Conservation (phyloP, 2,888 invertebrate species). For the Kryphioiulus occultus region DNA sequence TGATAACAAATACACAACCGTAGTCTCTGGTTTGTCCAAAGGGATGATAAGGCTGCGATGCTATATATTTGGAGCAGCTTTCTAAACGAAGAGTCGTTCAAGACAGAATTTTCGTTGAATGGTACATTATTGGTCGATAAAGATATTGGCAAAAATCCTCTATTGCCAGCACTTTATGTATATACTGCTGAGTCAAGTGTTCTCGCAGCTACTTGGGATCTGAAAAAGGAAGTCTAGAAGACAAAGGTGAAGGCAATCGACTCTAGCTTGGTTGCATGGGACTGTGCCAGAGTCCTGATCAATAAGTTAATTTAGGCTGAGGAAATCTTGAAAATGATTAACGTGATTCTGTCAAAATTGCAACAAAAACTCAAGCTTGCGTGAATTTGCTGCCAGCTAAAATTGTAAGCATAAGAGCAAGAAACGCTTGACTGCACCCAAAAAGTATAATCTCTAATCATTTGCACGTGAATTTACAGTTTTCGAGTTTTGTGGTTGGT, state of each 20-base stretch:
- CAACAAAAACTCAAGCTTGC: neutral
- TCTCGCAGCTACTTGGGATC: neutral
- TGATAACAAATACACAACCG: neutral
- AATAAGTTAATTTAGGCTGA: neutral
- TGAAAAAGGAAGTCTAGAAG: neutral
- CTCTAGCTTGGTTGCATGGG: neutral
- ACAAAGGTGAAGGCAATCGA: constrained; percentile 9
- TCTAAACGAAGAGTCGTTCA: constrained; percentile 20
- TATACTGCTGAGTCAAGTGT: constrained; percentile 3
- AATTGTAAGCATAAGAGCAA: too few relatives aligned
- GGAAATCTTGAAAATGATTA: neutral
- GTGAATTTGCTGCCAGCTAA: neutral
- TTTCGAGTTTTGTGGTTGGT: too few relatives aligned
- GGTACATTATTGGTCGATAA: constrained; percentile 30
- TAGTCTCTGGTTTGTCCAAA: neutral
- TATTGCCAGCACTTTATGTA: neutral
- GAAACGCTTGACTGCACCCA: too few relatives aligned
- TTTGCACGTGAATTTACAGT: too few relatives aligned
- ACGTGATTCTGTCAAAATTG: neutral
- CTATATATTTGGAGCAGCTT: neutral
- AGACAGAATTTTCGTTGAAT: constrained; percentile 31
- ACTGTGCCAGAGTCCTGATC: neutral
- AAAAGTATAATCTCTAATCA: too few relatives aligned
- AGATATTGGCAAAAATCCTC: neutral
- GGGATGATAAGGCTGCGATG: neutral